Evolutionary conservation across 2,797 vertebrate genomes (phyloP).

Genomic region (Falco novaeseelandiae): DNA sequence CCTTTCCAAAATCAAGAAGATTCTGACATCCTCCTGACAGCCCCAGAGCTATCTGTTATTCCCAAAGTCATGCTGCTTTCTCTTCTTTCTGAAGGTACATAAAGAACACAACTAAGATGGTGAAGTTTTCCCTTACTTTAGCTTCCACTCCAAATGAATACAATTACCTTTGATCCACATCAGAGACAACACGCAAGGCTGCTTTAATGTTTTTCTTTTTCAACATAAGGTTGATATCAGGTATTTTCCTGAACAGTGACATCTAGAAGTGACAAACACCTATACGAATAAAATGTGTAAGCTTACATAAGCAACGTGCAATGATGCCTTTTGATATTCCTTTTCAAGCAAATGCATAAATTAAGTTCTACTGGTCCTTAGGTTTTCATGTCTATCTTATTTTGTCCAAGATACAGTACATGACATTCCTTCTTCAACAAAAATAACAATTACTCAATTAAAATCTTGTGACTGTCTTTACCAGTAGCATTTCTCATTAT

Average conservation of each 20-base stretch:
- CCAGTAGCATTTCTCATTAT: neutral
- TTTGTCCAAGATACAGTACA: neutral
- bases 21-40: neutral
- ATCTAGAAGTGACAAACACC: neutral
- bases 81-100: neutral
- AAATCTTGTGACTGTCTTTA: neutral
- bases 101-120: neutral
- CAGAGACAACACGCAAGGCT: neutral
- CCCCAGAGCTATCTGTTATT: neutral
- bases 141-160: neutral
- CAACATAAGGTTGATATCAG: neutral
- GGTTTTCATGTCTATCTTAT: neutral
- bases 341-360: neutral
- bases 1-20: neutral
- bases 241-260: neutral
- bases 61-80: neutral
- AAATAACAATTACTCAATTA: neutral
- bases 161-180: neutral
- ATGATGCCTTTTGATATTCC: neutral
- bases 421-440: neutral
- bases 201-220: neutral
- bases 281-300: neutral
- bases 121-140: neutral
- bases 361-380: neutral
- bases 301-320: neutral